phyloP scores from a whole-genome alignment of 2,113 vertebrate species.

The Rallus limicola region DNA sequence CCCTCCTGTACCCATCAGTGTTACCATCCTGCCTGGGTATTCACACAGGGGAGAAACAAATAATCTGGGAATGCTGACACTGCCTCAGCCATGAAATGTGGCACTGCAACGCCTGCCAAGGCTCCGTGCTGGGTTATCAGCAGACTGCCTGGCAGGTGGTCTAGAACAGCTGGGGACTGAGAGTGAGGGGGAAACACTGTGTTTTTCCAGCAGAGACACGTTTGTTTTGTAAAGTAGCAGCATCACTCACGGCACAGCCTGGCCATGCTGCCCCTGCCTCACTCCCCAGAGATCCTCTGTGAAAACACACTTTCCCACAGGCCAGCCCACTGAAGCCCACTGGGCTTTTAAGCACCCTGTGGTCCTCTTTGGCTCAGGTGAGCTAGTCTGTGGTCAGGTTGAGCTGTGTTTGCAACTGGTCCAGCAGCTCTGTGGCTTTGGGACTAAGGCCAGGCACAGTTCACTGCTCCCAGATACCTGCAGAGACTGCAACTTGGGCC shows the following conservation, averaged over 20 bases:
- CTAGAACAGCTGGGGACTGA: neutral
- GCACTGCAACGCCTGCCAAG: accelerated
- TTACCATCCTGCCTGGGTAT: neutral
- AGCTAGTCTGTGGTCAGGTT: neutral
- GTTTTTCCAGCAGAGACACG: neutral
- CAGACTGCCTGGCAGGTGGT: neutral
- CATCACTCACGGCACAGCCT: too few relatives aligned
- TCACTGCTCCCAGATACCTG: neutral
- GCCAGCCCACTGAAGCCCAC: too few relatives aligned
- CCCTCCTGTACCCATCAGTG: neutral
- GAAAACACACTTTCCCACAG: accelerated
- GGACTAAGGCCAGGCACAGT: neutral
- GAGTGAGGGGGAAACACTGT: neutral
- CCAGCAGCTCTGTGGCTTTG: neutral
- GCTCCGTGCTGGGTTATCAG: neutral
- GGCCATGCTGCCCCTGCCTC: neutral
- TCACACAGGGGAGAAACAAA: neutral
- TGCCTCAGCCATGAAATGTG: neutral
- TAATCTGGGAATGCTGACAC: neutral
- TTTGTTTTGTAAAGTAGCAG: neutral
- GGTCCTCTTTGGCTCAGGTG: neutral
- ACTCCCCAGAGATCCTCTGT: neutral
- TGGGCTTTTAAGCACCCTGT: neutral
- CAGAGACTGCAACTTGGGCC: too few relatives aligned
- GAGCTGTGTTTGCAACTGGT: neutral